These are phyloP conservation scores for Selenia dentaria DNA, from an alignment of 2,888 invertebrate genomes.

Conservation along the genomic window DNA sequence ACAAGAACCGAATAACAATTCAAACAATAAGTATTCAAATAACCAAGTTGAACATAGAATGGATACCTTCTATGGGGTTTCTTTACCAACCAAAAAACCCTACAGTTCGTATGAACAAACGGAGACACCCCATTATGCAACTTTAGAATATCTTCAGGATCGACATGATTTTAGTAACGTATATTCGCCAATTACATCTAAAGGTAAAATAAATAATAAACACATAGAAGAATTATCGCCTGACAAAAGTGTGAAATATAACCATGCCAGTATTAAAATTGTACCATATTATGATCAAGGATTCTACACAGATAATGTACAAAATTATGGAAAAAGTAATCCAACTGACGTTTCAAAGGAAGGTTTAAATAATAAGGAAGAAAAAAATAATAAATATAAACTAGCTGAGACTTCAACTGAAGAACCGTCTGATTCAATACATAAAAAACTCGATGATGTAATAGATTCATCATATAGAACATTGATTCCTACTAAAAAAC, in stretches of 20 bases:
- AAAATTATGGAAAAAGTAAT: neutral
- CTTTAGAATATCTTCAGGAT: slow-evolving; percentile 33
- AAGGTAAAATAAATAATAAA: neutral
- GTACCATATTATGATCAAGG: slow-evolving; percentile 6
- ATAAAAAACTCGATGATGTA: slow-evolving; percentile 1
- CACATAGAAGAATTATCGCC: neutral
- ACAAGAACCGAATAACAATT: neutral
- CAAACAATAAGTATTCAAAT: slow-evolving; percentile 1
- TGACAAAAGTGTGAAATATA: neutral
- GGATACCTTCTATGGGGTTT: slow-evolving; percentile 29
- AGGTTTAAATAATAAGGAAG: neutral
- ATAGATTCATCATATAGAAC: slow-evolving; percentile 34
- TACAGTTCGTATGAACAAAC: slow-evolving; percentile 26
- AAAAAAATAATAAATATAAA: neutral
- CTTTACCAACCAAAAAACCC: slow-evolving; percentile 28
- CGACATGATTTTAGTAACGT: slow-evolving; percentile 37
- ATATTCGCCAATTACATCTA: slow-evolving; percentile 24
- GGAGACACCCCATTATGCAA: slow-evolving; percentile 35
- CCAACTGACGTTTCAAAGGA: neutral
- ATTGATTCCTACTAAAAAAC: slow-evolving; percentile 29
- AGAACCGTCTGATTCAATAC: neutral
- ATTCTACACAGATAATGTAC: slow-evolving; percentile 12
- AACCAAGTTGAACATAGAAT: slow-evolving; percentile 6
- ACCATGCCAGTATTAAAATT: slow-evolving; percentile 11
- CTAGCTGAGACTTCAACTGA: neutral